A percentile compares a stretch with the other conserved stretches of the same genome.
These are phyloP conservation scores for Lampris incognitus DNA, from an alignment of 2,113 vertebrate genomes.

Conservation along the genomic window DNA sequence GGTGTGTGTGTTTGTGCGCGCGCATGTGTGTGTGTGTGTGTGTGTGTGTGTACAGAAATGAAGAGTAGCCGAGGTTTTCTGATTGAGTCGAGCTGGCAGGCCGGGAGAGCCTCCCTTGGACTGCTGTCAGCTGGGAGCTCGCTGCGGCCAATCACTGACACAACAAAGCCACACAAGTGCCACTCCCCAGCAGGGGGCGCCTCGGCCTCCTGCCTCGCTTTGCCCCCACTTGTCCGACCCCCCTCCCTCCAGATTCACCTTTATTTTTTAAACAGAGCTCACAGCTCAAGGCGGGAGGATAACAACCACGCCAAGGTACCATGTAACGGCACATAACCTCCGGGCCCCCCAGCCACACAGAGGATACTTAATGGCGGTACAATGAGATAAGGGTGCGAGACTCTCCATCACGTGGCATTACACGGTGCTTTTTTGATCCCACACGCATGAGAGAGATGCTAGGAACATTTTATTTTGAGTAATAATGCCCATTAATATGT, in stretches of 20 bases:
- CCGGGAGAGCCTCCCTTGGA: conserved; percentile 80
- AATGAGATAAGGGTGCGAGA: conserved; percentile 66
- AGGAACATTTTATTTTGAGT: conserved; percentile 56
- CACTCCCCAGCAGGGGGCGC: conserved; percentile 86
- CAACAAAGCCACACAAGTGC: conserved; percentile 69
- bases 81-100: conserved; percentile 89
- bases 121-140: conserved; percentile 81
- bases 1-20: conserved; percentile 23
- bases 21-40: background rate
- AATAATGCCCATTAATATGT: conserved; percentile 52
- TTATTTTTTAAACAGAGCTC: conserved; percentile 77
- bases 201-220: conserved; percentile 67
- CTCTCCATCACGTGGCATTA: conserved; percentile 69
- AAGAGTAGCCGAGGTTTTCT: conserved; percentile 55
- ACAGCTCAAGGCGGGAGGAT: conserved; percentile 76
- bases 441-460: conserved; percentile 50
- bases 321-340: conserved; percentile 67
- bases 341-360: conserved; percentile 59
- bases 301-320: conserved; percentile 74
- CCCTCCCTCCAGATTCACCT: conserved; percentile 74
- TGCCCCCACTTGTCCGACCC: conserved; percentile 52
- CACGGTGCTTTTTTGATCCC: conserved; percentile 65
- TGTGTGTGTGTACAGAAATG: conserved; percentile 33
- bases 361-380: conserved; percentile 76
- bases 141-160: conserved; percentile 82